These are phyloP conservation scores for Macropus fuliginosus DNA, from an alignment of 2,797 vertebrate genomes.

Conservation along the genomic window DNA sequence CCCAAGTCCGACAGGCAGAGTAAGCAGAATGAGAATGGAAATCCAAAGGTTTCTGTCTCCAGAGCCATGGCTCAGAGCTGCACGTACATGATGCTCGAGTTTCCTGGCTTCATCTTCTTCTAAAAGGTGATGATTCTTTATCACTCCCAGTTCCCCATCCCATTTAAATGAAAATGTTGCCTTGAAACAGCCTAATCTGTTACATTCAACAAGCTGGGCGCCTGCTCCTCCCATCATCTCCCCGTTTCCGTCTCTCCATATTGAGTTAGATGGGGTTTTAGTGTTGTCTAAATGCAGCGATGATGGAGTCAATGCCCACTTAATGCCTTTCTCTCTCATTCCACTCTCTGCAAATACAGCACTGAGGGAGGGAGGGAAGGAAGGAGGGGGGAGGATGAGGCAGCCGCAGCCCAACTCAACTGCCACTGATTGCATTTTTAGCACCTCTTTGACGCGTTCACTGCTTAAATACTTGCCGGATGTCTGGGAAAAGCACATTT, in stretches of 20 bases:
- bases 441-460: slow-evolving; percentile 81
- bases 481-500: slow-evolving; percentile 79
- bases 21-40: rapidly evolving
- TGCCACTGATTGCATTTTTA: slow-evolving; percentile 82
- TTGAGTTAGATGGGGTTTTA: slow-evolving; percentile 68
- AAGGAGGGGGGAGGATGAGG: slow-evolving; percentile 74
- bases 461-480: slow-evolving; percentile 80
- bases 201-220: slow-evolving; percentile 57
- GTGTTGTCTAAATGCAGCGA: slow-evolving; percentile 73
- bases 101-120: slow-evolving; percentile 26
- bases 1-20: rapidly evolving
- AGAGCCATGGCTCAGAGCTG: neutral
- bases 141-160: neutral
- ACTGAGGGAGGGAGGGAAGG: slow-evolving; percentile 74
- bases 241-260: slow-evolving; percentile 37
- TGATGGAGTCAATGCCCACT: slow-evolving; percentile 83
- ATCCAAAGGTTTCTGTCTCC: neutral
- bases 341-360: slow-evolving; percentile 69
- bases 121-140: slow-evolving; percentile 46
- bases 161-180: slow-evolving; percentile 35
- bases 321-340: slow-evolving; percentile 75
- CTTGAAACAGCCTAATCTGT: slow-evolving; percentile 38
- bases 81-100: neutral
- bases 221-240: slow-evolving; percentile 56
- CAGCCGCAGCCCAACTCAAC: slow-evolving; percentile 41